A percentile compares a stretch with the other conserved stretches of the same genome.
Conservation (phyloP, 2,797 vertebrate species). For the Siniperca scherzeri region DNA sequence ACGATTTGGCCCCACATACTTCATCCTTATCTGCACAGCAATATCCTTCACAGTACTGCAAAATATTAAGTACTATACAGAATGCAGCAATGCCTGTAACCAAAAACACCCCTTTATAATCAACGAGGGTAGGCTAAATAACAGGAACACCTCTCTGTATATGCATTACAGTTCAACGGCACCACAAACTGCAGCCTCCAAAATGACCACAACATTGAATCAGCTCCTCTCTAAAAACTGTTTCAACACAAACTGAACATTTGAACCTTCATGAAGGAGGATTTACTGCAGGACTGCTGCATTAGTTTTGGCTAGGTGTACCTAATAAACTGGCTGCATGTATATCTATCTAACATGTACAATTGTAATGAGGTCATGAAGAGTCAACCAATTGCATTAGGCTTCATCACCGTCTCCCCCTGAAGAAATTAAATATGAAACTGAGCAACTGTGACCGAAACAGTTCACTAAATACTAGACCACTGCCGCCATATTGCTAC, state of each 20-base stretch:
- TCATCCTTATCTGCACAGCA: background rate
- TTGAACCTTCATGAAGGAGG: too few relatives aligned
- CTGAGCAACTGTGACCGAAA: background rate
- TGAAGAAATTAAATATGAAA: background rate
- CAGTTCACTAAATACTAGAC: background rate
- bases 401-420: background rate
- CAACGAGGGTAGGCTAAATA: too few relatives aligned
- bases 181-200: too few relatives aligned
- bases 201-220: background rate
- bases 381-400: background rate
- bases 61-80: background rate
- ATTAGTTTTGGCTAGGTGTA: too few relatives aligned
- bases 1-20: conserved; percentile 9
- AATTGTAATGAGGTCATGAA: background rate
- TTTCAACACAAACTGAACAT: background rate
- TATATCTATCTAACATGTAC: too few relatives aligned
- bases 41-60: background rate
- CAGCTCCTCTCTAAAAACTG: background rate
- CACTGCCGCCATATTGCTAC: background rate
- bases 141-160: too few relatives aligned
- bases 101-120: background rate
- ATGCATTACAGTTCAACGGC: background rate
- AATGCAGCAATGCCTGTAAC: background rate
- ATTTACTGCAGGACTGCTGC: too few relatives aligned
- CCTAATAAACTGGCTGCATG: background rate